Conservation (phyloP, 92 coral and sea anemone genomes). For the Porites lobata region DNA sequence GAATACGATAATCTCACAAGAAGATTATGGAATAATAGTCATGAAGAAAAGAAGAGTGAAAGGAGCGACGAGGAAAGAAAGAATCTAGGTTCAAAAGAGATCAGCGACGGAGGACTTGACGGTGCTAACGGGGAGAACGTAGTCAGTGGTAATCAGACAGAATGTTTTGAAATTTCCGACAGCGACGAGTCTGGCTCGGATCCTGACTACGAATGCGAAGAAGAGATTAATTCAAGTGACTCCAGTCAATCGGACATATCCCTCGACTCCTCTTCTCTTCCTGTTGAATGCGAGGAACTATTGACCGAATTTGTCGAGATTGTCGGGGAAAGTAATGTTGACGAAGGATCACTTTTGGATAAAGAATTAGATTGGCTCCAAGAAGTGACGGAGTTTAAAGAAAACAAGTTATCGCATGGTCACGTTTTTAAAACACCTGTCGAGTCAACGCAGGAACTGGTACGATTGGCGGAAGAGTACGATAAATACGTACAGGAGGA, state of each 20-base stretch:
- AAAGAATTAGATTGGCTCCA: slow-evolving; percentile 34
- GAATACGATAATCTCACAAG: slow-evolving; percentile 33
- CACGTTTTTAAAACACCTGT: slow-evolving; percentile 39
- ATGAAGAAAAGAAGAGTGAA: neutral
- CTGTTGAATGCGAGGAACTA: neutral
- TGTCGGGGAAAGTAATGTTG: slow-evolving; percentile 47
- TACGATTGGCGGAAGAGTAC: neutral
- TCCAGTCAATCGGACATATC: neutral
- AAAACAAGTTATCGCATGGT: slow-evolving; percentile 29
- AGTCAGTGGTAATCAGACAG: too few species aligned
- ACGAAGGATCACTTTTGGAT: slow-evolving; percentile 38
- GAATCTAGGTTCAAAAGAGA: too few species aligned
- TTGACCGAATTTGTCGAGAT: slow-evolving; percentile 59
- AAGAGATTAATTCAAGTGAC: slow-evolving; percentile 13
- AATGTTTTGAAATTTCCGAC: neutral
- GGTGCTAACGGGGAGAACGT: too few species aligned
- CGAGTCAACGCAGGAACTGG: slow-evolving; percentile 18
- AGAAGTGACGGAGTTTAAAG: slow-evolving; percentile 38
- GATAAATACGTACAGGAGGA: neutral
- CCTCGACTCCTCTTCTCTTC: neutral
- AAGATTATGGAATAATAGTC: slow-evolving; percentile 7
- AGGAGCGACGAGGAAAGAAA: neutral
- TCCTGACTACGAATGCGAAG: slow-evolving; percentile 1
- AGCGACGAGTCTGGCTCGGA: slow-evolving; percentile 4
- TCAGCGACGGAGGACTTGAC: too few species aligned